Percentiles rank a stretch among this genome's conserved stretches.
These are phyloP conservation scores for Sula dactylatra DNA, from an alignment of 2,113 vertebrate species.

Conservation along the genomic window DNA sequence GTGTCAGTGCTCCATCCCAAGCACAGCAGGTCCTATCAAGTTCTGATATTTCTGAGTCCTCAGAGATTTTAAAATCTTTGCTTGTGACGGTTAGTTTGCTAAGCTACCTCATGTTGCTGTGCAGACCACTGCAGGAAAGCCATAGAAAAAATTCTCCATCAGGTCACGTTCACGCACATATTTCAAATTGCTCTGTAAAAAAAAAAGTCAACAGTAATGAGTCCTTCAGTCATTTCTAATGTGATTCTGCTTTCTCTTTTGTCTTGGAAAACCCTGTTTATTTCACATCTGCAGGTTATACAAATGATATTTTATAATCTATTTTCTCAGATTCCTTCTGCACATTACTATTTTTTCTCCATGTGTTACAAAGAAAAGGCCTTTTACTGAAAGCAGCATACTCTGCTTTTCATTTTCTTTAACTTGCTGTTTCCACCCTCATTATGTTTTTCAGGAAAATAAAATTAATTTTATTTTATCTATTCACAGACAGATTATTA, in stretches of 20 bases:
- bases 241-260: not conserved
- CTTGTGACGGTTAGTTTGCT: not conserved
- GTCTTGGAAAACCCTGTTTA: not conserved
- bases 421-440: not conserved
- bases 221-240: not conserved
- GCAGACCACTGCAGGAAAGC: not conserved
- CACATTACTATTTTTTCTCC: not conserved
- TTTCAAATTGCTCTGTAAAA: not conserved
- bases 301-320: not conserved
- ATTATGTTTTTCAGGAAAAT: not conserved
- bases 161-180: not conserved
- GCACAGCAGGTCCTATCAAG: not conserved
- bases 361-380: not conserved
- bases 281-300: not conserved
- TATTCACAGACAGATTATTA: not conserved
- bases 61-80: not conserved
- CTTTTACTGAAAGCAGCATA: not conserved
- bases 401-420: not conserved
- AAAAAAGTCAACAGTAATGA: not conserved
- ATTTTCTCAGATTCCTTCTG: not conserved
- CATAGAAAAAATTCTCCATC: not conserved
- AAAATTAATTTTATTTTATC: not conserved
- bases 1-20: not conserved
- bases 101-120: not conserved
- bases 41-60: not conserved